These are phyloP conservation scores for Phorcus lineatus DNA, from an alignment of 2,888 invertebrate genomes.

Conservation along the genomic window DNA sequence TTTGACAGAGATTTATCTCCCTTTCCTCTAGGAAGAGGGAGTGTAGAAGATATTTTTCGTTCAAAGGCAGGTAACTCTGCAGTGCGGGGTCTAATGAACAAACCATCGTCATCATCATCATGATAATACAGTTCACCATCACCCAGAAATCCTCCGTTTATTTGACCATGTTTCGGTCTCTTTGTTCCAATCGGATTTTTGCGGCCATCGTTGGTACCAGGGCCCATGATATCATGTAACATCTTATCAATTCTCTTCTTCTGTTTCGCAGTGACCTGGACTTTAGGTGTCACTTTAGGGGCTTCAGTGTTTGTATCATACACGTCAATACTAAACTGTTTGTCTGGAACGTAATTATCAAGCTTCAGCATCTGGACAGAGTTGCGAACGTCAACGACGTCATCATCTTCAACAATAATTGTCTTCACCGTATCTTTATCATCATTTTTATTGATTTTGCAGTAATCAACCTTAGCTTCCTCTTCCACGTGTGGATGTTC, in stretches of 20 bases:
- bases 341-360: neutral
- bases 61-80: neutral
- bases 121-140: neutral
- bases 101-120: neutral
- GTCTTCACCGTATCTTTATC: neutral
- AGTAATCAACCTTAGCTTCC: neutral
- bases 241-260: conserved; percentile 27
- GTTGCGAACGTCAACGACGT: neutral
- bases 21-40: neutral
- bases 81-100: neutral
- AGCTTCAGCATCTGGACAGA: neutral
- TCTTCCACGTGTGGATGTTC: neutral
- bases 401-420: neutral
- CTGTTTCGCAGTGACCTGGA: neutral
- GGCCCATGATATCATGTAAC: conserved; percentile 28
- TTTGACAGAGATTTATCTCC: neutral
- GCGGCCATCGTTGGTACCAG: neutral
- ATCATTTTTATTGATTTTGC: neutral
- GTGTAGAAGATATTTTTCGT: neutral
- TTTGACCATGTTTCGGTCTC: neutral
- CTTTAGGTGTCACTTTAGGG: neutral
- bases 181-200: neutral
- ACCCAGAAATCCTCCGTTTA: neutral
- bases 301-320: neutral
- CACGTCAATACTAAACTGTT: conserved; percentile 4